Percentiles rank a stretch among this genome's conserved stretches.
Conservation (phyloP, 2,113 vertebrate species). For the Ardeotis arabs region DNA sequence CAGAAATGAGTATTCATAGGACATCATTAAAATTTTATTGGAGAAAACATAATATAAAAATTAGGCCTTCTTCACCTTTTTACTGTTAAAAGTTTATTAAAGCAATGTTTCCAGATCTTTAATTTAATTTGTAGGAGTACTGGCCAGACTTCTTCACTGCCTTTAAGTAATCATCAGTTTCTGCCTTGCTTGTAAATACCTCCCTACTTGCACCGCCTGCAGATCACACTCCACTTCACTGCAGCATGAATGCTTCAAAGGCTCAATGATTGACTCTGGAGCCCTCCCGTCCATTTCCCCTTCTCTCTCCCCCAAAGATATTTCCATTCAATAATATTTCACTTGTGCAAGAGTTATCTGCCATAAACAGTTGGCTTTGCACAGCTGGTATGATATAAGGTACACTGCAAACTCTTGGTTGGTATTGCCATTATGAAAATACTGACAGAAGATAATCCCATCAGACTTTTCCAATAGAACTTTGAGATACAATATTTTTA, state of each 20-base stretch:
- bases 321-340: neutral
- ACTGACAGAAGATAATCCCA: neutral
- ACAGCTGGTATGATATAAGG: neutral
- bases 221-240: neutral
- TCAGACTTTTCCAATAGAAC: neutral
- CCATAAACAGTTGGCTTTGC: neutral
- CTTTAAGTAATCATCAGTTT: neutral
- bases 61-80: neutral
- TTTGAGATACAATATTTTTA: neutral
- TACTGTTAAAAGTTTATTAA: neutral
- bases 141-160: neutral
- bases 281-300: neutral
- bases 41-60: slow-evolving; percentile 9
- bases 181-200: neutral
- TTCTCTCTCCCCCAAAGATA: neutral
- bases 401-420: neutral
- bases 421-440: neutral
- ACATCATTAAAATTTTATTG: neutral
- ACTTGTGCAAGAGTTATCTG: neutral
- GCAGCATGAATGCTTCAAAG: neutral
- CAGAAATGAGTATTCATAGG: slow-evolving; percentile 16
- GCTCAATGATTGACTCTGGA: neutral
- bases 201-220: neutral
- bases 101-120: neutral
- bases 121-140: slow-evolving; percentile 29